A percentile compares a stretch with the other conserved stretches of the same genome.
Conservation (phyloP, 1,140 invertebrate genomes). For the Chironomus tepperi region DNA sequence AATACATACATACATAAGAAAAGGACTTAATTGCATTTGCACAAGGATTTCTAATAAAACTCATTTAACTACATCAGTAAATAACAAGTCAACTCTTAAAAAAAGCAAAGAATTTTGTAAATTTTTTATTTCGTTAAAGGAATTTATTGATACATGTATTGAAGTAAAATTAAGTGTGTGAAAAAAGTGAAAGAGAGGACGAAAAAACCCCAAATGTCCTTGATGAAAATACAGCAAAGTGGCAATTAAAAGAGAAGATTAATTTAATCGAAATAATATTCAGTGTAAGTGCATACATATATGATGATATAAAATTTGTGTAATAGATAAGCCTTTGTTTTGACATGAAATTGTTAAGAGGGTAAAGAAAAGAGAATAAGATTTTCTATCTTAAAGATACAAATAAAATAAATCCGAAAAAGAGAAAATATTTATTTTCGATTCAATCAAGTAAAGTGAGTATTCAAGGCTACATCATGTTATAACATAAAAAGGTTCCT, state of each 20-base stretch:
- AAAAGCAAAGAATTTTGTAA: neutral
- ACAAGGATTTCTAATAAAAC: neutral
- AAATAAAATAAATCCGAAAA: neutral
- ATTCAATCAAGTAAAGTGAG: conserved; percentile 13
- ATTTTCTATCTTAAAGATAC: neutral
- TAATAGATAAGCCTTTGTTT: neutral
- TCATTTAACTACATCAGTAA: neutral
- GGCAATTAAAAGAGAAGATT: too few relatives aligned
- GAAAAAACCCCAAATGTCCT: too few relatives aligned
- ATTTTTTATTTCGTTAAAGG: neutral
- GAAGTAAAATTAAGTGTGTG: too few relatives aligned
- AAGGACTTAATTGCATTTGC: neutral
- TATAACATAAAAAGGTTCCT: neutral
- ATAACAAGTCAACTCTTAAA: neutral
- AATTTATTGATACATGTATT: too few relatives aligned
- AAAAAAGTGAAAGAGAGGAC: too few relatives aligned
- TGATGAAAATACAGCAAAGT: too few relatives aligned
- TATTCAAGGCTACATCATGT: conserved; percentile 7
- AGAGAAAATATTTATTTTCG: neutral
- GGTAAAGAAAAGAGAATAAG: neutral
- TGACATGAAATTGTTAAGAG: neutral
- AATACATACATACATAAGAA: neutral
- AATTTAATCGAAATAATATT: too few relatives aligned
- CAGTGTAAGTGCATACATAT: too few relatives aligned
- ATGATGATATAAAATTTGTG: too few relatives aligned